Base-by-base conservation (phyloP, 2,888 invertebrate genomes). In the Odontocolon sp. region DNA sequence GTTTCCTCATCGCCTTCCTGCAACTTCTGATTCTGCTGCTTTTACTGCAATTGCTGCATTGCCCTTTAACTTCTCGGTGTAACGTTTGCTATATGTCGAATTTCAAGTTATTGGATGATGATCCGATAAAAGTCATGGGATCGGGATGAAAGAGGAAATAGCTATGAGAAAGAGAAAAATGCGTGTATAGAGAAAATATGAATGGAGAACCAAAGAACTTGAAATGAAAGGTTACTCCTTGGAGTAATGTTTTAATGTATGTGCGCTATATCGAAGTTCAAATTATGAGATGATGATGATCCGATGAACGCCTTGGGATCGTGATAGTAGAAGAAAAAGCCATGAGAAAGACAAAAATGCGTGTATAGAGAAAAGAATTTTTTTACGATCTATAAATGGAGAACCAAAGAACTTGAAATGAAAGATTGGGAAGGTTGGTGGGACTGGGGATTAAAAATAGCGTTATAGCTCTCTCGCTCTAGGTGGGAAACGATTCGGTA, bases 401-500 rank as follows among this genome's bases (percentile, higher is more conserved):
- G n/a, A 21, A 56, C 11, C 23, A 36, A 26, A 18, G 59, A 54
- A 38, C 36, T 31, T 21, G 40, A 26, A 59, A 59, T 14, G 59
- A 31, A 14, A 45, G 45, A 47, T 9, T 40, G 50, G 36, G 52
- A 52, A 63, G 66, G 68, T 33, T 59, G 66, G 47, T 54, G 59
- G 28, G 38, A 40, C 40, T 54, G 63, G 54, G 66, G 77, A 77
- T 77, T 77, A 77, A 77, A 77, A 77, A 77, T 77, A 77, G 73
- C 38, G 59, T n/a, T 73, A 66, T 68, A 67, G 78, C 84, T 83
- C 81, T 80, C 82, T 70, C 79, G 82, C 82, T 84, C 87, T 87
- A 88, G 89, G 87, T 87, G 87, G 87, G 87, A 89, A 76, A 89
- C 87, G 89, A 90, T 89, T 87, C 87, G 90, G 91, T 91, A 91